These are phyloP conservation scores for Greenwoodochromis staneri DNA, from an alignment of 2,113 vertebrate species.

Conservation along the genomic window DNA sequence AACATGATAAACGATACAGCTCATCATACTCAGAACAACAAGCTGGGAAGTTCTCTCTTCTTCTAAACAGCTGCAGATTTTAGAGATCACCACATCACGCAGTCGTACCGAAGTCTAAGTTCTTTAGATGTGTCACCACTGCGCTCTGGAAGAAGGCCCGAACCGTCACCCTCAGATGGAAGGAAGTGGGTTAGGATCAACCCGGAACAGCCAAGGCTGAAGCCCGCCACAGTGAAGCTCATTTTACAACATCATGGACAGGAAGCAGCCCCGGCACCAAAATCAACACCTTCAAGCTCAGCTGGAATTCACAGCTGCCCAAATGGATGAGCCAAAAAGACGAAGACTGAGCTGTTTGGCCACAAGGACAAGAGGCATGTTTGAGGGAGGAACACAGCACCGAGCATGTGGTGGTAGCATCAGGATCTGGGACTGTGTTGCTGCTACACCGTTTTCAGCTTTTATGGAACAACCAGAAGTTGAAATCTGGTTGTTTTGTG, in stretches of 20 bases:
- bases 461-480: neutral
- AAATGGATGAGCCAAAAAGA: neutral
- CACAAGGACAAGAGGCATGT: neutral
- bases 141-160: fast-evolving
- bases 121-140: neutral
- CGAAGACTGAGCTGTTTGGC: neutral
- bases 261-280: neutral
- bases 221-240: neutral
- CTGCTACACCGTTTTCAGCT: neutral
- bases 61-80: neutral
- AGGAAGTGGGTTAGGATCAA: neutral
- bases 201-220: neutral
- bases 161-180: neutral
- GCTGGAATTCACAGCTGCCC: neutral
- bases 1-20: fast-evolving
- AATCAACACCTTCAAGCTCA: neutral
- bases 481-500: neutral
- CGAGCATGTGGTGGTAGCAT: neutral
- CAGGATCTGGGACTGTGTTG: neutral
- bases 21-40: neutral
- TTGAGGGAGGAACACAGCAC: neutral
- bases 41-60: neutral
- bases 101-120: neutral
- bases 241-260: neutral
- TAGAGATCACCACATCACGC: neutral